A percentile compares a stretch with the other conserved stretches of the same genome.
Conservation (phyloP, 2,113 vertebrate species). For the Cricetomys ansorgei region DNA sequence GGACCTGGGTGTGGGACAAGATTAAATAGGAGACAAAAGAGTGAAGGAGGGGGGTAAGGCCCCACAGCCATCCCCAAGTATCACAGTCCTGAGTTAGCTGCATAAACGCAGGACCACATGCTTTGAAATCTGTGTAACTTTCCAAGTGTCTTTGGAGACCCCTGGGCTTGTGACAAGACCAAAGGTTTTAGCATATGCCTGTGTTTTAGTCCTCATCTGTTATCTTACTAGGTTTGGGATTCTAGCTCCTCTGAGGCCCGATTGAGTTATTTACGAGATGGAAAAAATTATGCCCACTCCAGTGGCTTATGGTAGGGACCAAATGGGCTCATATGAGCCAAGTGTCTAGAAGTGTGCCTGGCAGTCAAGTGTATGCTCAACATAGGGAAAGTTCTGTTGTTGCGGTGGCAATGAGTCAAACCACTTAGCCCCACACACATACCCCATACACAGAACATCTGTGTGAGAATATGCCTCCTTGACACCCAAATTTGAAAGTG, state of each 20-base stretch:
- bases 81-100: neutral
- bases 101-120: neutral
- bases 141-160: neutral
- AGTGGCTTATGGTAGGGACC: neutral
- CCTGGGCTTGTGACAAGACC: neutral
- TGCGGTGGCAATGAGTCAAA: neutral
- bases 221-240: neutral
- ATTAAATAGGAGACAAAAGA: neutral
- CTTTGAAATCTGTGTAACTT: neutral
- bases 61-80: neutral
- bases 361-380: neutral
- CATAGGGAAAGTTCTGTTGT: neutral
- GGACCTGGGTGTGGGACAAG: neutral
- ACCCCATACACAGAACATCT: neutral
- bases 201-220: neutral
- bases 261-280: neutral
- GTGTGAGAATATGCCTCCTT: neutral
- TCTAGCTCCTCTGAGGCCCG: neutral
- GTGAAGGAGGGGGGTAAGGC: neutral
- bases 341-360: neutral
- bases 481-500: neutral
- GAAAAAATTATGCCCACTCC: neutral
- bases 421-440: neutral
- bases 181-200: neutral
- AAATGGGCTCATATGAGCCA: neutral